A percentile compares a stretch with the other conserved stretches of the same genome.
Evolutionary conservation across 2,888 invertebrate species (phyloP).

Genomic region (Trissonchulus latispiculum): DNA sequence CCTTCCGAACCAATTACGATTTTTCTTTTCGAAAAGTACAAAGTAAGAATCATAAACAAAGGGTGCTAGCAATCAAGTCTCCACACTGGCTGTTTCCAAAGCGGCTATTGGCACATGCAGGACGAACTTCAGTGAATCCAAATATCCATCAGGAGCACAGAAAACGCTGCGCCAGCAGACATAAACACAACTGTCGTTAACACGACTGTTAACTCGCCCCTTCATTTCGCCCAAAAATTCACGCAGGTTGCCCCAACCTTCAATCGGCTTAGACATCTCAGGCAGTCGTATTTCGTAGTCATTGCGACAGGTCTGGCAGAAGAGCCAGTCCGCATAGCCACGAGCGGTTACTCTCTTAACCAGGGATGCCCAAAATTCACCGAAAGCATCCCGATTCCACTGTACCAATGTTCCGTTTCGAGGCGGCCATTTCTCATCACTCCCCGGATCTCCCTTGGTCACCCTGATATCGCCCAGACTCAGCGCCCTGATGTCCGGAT

Average conservation of each 20-base stretch:
- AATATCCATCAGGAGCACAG: neutral
- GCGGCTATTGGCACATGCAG: neutral
- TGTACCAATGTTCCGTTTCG: neutral
- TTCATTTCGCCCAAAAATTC: neutral
- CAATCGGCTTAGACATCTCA: neutral
- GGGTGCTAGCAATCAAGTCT: too few relatives aligned
- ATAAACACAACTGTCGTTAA: slow-evolving; percentile 1
- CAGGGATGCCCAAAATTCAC: neutral
- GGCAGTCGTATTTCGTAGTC: slow-evolving; percentile 5
- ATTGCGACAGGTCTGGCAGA: neutral
- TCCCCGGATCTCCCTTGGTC: neutral
- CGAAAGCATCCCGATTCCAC: neutral
- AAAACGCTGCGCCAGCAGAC: neutral
- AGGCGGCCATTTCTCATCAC: neutral
- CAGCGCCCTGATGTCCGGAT: neutral
- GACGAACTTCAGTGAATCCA: neutral
- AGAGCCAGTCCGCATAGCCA: slow-evolving; percentile 5
- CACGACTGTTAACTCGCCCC: neutral
- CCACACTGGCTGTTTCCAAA: neutral
- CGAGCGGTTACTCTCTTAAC: neutral
- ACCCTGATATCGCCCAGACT: neutral
- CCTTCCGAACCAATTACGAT: too few relatives aligned
- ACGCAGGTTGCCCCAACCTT: neutral
- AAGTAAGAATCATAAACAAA: too few relatives aligned
- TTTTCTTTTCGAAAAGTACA: too few relatives aligned